phyloP scores from a whole-genome alignment of 2,888 invertebrate species.

The Ennomos erosarius region DNA sequence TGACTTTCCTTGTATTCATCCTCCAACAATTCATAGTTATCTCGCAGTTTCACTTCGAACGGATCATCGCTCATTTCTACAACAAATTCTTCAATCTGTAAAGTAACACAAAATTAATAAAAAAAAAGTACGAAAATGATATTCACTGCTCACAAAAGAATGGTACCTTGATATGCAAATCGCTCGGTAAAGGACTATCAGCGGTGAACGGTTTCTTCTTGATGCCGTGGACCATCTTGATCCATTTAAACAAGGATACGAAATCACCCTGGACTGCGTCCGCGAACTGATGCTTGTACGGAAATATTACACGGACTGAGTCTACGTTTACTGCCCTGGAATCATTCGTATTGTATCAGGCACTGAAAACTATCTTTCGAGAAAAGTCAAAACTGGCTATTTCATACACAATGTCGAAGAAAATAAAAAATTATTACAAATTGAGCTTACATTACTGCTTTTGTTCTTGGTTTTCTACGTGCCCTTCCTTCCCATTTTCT shows the following conservation, averaged over 20 bases:
- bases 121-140: background rate
- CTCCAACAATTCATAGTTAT: slow-evolving; percentile 97
- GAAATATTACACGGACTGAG: slow-evolving; percentile 90
- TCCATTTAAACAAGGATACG: slow-evolving; percentile 97
- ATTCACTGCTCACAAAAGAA: background rate
- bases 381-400: too few species aligned
- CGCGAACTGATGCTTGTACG: slow-evolving; percentile 94
- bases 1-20: slow-evolving; percentile 98
- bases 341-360: too few species aligned
- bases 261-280: slow-evolving; percentile 95
- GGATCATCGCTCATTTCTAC: slow-evolving; percentile 99
- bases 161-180: slow-evolving; percentile 93
- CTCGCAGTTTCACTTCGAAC: slow-evolving; percentile 97
- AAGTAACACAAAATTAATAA: slow-evolving; percentile 25
- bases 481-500: too few species aligned
- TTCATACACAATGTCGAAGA: too few species aligned
- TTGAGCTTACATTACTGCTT: too few species aligned
- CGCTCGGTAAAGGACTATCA: slow-evolving; percentile 92
- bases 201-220: slow-evolving; percentile 89
- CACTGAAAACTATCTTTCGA: too few species aligned
- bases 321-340: slow-evolving; percentile 85
- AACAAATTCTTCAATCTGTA: slow-evolving; percentile 92
- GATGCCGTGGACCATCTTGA: slow-evolving; percentile 92
- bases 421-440: background rate
- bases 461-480: too few species aligned